Evolutionary conservation across 2,888 invertebrate genomes (phyloP).

Genomic region (Strigamia crassipes): DNA sequence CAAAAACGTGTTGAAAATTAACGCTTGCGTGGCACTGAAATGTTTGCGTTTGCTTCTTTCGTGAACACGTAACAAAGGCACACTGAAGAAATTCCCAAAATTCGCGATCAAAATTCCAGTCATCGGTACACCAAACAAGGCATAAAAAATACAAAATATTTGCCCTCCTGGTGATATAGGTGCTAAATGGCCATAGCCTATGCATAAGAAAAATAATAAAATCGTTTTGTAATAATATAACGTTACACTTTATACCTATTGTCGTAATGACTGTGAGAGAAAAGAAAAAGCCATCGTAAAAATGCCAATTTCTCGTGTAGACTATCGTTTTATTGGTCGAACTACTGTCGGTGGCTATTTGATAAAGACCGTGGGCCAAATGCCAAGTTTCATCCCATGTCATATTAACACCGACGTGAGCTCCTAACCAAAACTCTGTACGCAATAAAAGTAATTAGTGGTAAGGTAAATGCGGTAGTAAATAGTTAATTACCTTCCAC

Average conservation of each 20-base stretch:
- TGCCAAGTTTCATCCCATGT: not conserved
- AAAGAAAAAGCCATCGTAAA: conserved; percentile 89
- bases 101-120: conserved; percentile 76
- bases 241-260: conserved; percentile 69
- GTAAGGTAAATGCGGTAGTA: not conserved
- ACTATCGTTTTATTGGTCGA: not conserved
- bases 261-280: conserved; percentile 90
- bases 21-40: conserved; percentile 67
- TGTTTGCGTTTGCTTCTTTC: conserved; percentile 63
- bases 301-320: conserved; percentile 71
- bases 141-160: conserved; percentile 85
- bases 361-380: not conserved
- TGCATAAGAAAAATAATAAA: conserved; percentile 44
- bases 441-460: not conserved
- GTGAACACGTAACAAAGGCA: conserved; percentile 48
- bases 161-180: conserved; percentile 80
- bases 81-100: conserved; percentile 78
- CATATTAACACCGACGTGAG: not conserved
- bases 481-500: not conserved
- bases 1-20: conserved; percentile 77
- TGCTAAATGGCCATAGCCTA: conserved; percentile 87
- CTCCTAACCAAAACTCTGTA: not conserved
- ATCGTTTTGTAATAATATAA: not conserved
- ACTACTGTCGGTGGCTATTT: not conserved
- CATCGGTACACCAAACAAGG: conserved; percentile 81